A percentile compares a stretch with the other conserved stretches of the same genome.
Conservation (phyloP, 2,113 vertebrate genomes). For the Myocastor coypus region DNA sequence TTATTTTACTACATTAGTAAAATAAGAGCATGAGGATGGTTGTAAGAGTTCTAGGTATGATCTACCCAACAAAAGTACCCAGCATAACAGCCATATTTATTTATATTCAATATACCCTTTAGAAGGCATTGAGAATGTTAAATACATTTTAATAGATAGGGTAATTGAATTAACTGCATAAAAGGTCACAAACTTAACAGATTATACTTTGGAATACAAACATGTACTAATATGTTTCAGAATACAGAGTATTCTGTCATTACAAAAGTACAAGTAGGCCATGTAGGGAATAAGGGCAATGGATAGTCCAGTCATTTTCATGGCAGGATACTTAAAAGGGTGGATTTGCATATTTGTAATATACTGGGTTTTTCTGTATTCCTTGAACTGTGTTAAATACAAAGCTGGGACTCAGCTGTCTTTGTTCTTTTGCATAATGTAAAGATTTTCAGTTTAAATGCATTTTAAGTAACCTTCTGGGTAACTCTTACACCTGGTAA, state of each 20-base stretch:
- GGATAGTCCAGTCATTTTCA: background rate
- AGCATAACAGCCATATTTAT: background rate
- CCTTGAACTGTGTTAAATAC: background rate
- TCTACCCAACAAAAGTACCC: background rate
- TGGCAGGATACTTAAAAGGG: background rate
- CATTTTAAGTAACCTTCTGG: background rate
- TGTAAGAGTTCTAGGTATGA: background rate
- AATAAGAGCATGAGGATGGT: background rate
- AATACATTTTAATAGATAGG: background rate
- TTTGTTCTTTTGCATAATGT: background rate
- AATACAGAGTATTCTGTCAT: background rate
- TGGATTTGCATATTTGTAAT: background rate
- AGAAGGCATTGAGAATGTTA: slow-evolving; percentile 17
- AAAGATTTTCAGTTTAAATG: slow-evolving; percentile 25
- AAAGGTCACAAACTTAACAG: background rate
- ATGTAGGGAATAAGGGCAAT: background rate
- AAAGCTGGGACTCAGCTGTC: background rate
- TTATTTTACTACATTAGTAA: slow-evolving; percentile 20
- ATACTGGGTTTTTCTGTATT: background rate
- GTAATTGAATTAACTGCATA: background rate
- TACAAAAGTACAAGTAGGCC: background rate
- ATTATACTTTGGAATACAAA: background rate
- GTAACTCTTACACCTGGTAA: background rate
- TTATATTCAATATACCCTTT: slow-evolving; percentile 27
- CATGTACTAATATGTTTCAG: background rate